Evolutionary conservation across 2,797 vertebrate genomes (phyloP).

Genomic region (Streptopelia turtur): DNA sequence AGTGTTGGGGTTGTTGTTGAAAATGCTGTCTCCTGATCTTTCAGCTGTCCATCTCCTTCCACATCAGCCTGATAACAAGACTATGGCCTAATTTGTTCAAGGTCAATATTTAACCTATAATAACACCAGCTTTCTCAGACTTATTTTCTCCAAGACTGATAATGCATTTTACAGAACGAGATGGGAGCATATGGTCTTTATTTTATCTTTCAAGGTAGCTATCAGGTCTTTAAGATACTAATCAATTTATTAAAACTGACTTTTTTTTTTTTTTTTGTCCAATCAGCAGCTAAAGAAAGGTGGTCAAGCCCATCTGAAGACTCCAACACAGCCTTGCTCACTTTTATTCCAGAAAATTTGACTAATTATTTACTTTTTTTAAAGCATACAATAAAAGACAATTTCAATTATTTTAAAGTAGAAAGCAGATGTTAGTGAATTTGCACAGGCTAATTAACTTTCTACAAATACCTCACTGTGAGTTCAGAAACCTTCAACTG

Average conservation of each 20-base stretch:
- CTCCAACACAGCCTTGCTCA: background rate
- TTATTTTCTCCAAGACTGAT: background rate
- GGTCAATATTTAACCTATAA: background rate
- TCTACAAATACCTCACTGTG: conserved; percentile 52
- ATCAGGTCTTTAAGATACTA: background rate
- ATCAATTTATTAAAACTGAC: background rate
- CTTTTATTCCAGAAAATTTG: conserved; percentile 14
- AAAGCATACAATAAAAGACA: background rate
- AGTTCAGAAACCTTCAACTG: conserved; percentile 51
- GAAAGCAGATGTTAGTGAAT: conserved; percentile 57
- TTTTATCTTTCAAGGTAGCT: background rate
- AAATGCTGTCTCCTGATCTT: background rate
- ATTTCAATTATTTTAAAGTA: conserved; percentile 61
- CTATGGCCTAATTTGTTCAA: background rate
- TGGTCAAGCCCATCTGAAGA: background rate
- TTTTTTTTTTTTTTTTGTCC: background rate
- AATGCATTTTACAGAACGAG: background rate
- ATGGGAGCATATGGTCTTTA: background rate
- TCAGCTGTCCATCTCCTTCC: background rate
- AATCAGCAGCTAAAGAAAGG: background rate
- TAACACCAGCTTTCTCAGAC: background rate
- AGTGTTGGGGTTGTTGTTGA: background rate
- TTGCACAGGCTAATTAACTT: conserved; percentile 43
- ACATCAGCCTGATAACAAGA: background rate
- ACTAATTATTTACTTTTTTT: conserved; percentile 35